phyloP scores from a whole-genome alignment of 2,797 vertebrate genomes.

The Halcyon badia region DNA sequence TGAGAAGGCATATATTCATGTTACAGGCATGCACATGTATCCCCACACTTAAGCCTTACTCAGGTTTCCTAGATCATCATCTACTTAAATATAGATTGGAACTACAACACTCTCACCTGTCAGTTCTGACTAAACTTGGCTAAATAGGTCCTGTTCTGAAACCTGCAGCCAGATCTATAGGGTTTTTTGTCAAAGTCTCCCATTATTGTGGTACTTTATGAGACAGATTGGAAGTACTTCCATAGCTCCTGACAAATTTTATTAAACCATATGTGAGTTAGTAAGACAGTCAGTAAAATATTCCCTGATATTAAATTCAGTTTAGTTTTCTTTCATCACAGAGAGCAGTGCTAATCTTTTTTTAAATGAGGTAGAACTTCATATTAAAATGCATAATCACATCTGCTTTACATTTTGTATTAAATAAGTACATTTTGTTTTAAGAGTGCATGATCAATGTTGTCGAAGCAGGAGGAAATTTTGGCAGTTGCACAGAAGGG shows the following conservation, averaged over 20 bases:
- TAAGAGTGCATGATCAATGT: neutral
- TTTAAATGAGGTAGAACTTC: neutral
- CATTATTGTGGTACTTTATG: neutral
- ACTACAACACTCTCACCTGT: neutral
- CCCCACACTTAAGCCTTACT: neutral
- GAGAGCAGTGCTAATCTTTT: neutral
- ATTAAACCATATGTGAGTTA: neutral
- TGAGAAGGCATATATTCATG: neutral
- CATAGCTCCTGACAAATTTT: neutral
- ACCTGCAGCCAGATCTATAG: neutral
- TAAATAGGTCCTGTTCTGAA: neutral
- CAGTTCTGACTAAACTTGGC: neutral
- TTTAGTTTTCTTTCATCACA: neutral
- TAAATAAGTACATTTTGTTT: conserved; percentile 9
- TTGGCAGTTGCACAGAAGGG: neutral
- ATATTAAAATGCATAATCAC: conserved; percentile 30
- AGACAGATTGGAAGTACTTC: neutral
- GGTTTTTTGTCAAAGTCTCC: neutral
- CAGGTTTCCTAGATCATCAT: neutral
- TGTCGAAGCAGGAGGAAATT: neutral
- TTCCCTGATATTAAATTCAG: neutral
- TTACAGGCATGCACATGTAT: neutral
- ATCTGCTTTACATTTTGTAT: neutral
- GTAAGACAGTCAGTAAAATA: neutral
- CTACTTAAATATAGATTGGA: neutral